Evolutionary conservation across 2,113 vertebrate species (phyloP).

Genomic region (western clawed frog (Xenopus tropicalis)): UCB_Xtro_10.0 CM004448.2:94686501-94687000

Average conservation of each 20-base stretch:
- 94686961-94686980: background rate
- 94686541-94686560: background rate
- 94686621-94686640: background rate
- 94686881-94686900: background rate
- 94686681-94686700: background rate
- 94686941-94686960: background rate
- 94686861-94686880: slow-evolving; percentile 9
- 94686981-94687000: too few relatives aligned
- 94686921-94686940: background rate
- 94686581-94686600: background rate
- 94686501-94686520: too few relatives aligned
- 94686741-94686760: slow-evolving; percentile 4
- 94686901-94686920: slow-evolving; percentile 6
- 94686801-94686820: background rate
- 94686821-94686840: background rate
- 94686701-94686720: background rate
- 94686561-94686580: background rate
- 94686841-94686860: background rate
- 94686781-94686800: slow-evolving; percentile 18
- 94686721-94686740: slow-evolving; percentile 5
- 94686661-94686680: background rate
- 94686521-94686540: background rate
- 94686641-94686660: background rate
- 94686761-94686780: slow-evolving; percentile 16
- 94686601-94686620: background rate